Conservation (phyloP, 2,113 vertebrate species). For the Lepus europaeus region DNA sequence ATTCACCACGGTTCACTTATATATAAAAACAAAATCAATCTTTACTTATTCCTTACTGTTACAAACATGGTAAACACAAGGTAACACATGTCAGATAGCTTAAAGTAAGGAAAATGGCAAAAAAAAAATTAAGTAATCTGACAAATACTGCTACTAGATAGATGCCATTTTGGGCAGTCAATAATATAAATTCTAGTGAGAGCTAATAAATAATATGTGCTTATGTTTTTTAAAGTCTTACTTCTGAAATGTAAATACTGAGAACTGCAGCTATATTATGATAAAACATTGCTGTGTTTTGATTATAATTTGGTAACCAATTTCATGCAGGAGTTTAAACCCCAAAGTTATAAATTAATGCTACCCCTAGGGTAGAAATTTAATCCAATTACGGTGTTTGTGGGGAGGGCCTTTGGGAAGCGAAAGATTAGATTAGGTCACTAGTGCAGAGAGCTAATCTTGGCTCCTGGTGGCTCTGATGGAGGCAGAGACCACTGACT, state of each 20-base stretch:
- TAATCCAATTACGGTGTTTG: too few relatives aligned
- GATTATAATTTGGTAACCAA: too few relatives aligned
- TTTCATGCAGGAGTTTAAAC: too few relatives aligned
- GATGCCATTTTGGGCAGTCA: neutral
- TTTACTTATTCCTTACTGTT: neutral
- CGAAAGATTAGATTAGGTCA: too few relatives aligned
- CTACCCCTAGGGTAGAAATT: too few relatives aligned
- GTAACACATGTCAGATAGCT: neutral
- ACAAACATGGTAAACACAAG: slow-evolving; percentile 53
- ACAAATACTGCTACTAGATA: neutral
- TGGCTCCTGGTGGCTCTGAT: too few relatives aligned
- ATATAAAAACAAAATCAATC: neutral
- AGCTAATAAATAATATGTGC: neutral
- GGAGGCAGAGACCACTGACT: too few relatives aligned
- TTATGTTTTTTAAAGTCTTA: slow-evolving; percentile 4
- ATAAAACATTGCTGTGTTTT: neutral
- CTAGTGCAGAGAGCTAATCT: too few relatives aligned
- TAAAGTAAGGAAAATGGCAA: neutral
- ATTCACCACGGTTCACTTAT: slow-evolving; percentile 25
- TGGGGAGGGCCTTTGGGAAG: too few relatives aligned
- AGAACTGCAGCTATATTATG: neutral
- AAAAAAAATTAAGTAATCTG: neutral
- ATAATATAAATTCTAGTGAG: neutral
- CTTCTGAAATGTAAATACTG: neutral
- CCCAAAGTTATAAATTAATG: too few relatives aligned